A percentile compares a stretch with the other conserved stretches of the same genome.
phyloP scores from a whole-genome alignment of 1,140 invertebrate species.

The Pogonomyrmex californicus region DNA sequence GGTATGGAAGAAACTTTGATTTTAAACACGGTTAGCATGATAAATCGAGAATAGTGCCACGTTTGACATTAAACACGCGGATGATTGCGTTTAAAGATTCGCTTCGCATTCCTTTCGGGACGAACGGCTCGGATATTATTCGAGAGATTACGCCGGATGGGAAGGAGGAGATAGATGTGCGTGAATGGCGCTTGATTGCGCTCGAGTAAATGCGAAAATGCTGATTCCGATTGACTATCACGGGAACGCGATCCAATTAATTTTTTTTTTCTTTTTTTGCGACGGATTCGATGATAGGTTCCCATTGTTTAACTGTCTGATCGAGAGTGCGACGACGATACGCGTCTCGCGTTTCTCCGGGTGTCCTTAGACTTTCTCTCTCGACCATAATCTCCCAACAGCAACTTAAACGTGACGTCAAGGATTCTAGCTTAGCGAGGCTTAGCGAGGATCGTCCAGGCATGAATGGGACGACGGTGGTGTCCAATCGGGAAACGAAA shows the following conservation, averaged over 20 bases:
- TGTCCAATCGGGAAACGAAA: constrained; percentile 36
- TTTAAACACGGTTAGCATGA: neutral
- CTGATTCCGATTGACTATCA: constrained; percentile 5
- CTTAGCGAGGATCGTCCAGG: constrained; percentile 20
- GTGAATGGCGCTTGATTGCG: constrained; percentile 38
- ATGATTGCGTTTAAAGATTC: constrained; percentile 2
- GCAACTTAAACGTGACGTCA: constrained; percentile 41
- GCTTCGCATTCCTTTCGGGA: neutral
- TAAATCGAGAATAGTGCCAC: neutral
- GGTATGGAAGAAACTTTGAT: neutral
- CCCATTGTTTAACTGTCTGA: constrained; percentile 11
- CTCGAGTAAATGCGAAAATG: constrained; percentile 21
- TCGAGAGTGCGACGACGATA: neutral
- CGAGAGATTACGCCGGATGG: constrained; percentile 27
- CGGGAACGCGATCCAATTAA: constrained; percentile 28
- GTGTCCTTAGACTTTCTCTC: neutral
- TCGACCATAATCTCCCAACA: constrained; percentile 9
- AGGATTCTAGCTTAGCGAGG: neutral
- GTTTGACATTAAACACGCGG: neutral
- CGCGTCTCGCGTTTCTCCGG: neutral
- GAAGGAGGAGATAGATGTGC: neutral
- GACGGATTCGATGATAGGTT: constrained; percentile 22
- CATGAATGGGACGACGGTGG: constrained; percentile 25
- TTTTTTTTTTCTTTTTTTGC: neutral
- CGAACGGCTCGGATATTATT: constrained; percentile 38